Conservation (phyloP, 1,140 invertebrate genomes). For the Danaus plexippus region DNA sequence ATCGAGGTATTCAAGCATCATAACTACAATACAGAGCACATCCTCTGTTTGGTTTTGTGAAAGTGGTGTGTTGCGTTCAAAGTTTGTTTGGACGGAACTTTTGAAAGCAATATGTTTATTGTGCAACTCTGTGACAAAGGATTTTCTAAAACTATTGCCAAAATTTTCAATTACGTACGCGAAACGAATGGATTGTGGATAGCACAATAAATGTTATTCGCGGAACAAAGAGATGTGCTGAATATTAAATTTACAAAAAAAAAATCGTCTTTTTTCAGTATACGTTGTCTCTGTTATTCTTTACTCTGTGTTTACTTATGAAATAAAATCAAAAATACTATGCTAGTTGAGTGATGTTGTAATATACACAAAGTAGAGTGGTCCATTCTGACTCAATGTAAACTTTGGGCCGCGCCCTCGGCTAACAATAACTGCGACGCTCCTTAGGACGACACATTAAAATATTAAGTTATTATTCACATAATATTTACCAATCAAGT, state of each 20-base stretch:
- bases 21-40: conserved; percentile 49
- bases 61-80: conserved; percentile 52
- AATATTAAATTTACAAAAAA: conserved; percentile 1
- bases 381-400: no score
- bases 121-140: conserved; percentile 25
- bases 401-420: conserved; percentile 38
- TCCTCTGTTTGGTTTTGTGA: conserved; percentile 63
- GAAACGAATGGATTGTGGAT: conserved; percentile 6
- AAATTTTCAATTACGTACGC: conserved; percentile 16
- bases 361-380: no score
- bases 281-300: background rate
- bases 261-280: background rate
- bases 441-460: conserved; percentile 8
- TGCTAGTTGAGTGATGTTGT: no score
- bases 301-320: no score
- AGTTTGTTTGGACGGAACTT: conserved; percentile 54
- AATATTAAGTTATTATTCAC: no score
- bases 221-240: background rate
- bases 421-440: conserved; percentile 40
- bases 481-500: no score
- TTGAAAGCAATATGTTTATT: conserved; percentile 45
- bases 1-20: conserved; percentile 33
- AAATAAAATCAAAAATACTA: conserved; percentile 1
- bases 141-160: background rate
- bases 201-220: background rate